Evolutionary conservation across 2,113 vertebrate species (phyloP).

Genomic region (Eublepharis macularius): DNA sequence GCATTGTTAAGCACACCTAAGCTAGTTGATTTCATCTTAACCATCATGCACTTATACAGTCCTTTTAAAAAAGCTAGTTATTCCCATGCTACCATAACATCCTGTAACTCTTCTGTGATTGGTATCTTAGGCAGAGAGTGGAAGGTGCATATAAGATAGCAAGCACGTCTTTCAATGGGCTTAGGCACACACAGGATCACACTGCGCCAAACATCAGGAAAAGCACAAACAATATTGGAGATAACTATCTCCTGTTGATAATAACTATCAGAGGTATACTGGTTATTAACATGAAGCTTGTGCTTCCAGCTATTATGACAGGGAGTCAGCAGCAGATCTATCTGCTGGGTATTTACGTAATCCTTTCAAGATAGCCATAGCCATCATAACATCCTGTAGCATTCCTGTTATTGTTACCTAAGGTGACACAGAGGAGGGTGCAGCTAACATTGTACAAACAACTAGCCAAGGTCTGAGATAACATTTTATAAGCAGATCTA

Average conservation of each 20-base stretch:
- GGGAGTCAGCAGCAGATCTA: not conserved
- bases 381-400: not conserved
- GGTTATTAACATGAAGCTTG: not conserved
- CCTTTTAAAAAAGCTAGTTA: too few species aligned
- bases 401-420: not conserved
- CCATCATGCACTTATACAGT: too few species aligned
- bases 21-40: too few species aligned
- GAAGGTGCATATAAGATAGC: too few species aligned
- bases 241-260: not conserved
- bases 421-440: not conserved
- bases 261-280: not conserved
- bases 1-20: too few species aligned
- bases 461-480: not conserved
- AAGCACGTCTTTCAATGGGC: not conserved
- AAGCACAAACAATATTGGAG: not conserved
- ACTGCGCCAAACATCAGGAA: not conserved
- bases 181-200: not conserved
- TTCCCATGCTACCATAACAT: too few species aligned
- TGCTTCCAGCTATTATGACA: not conserved
- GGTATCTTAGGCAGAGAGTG: too few species aligned
- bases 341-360: not conserved
- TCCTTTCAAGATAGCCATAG: not conserved
- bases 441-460: too few species aligned
- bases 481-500: not conserved
- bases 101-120: too few species aligned